These are phyloP conservation scores for Hesperia comma DNA, from an alignment of 2,888 invertebrate species.

Conservation along the genomic window DNA sequence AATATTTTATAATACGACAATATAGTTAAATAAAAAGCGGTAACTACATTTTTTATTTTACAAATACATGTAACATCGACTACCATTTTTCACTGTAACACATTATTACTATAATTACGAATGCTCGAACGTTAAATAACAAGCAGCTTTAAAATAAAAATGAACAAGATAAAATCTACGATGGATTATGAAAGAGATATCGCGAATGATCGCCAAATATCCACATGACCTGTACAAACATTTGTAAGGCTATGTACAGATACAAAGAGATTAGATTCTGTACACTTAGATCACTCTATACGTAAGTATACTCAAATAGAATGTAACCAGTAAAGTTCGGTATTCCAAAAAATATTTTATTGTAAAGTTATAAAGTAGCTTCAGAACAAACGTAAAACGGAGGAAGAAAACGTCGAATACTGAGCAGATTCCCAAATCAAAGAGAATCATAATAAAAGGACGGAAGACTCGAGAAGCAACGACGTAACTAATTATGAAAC, in stretches of 20 bases:
- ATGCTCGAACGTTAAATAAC: conserved; percentile 55
- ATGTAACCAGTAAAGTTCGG: conserved; percentile 51
- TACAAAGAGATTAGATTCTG: conserved; percentile 57
- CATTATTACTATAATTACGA: conserved; percentile 63
- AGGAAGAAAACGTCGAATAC: conserved; percentile 23
- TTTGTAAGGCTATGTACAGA: conserved; percentile 70
- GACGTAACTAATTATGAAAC: conserved; percentile 58
- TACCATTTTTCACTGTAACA: conserved; percentile 81
- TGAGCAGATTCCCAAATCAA: conserved; percentile 39
- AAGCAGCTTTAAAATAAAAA: conserved; percentile 64
- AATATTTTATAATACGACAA: conserved; percentile 46
- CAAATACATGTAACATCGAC: conserved; percentile 57
- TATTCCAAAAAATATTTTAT: conserved; percentile 56
- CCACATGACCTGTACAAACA: conserved; percentile 82
- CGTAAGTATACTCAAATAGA: conserved; percentile 37
- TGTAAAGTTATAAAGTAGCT: conserved; percentile 30
- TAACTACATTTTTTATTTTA: conserved; percentile 57
- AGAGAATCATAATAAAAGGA: conserved; percentile 69
- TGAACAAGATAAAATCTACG: conserved; percentile 60
- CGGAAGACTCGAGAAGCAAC: conserved; percentile 81
- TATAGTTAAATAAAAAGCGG: conserved; percentile 62
- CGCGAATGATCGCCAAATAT: conserved; percentile 83
- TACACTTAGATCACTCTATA: conserved; percentile 56
- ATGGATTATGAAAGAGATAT: conserved; percentile 60
- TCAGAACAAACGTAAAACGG: conserved; percentile 32